These are phyloP conservation scores for Cottus gobio DNA, from an alignment of 2,113 vertebrate genomes.

Conservation along the genomic window DNA sequence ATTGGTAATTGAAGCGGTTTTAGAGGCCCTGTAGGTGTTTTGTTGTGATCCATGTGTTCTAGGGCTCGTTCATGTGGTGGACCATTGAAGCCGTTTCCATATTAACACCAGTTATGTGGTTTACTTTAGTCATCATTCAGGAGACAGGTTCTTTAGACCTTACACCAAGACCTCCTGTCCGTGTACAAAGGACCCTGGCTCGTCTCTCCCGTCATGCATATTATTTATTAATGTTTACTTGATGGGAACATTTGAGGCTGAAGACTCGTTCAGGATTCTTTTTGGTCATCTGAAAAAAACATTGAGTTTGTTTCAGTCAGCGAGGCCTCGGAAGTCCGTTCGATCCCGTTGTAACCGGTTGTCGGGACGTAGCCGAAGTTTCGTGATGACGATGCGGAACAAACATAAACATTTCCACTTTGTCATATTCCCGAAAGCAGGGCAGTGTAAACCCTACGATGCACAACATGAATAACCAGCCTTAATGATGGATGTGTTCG, in stretches of 20 bases:
- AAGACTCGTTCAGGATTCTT: conserved; percentile 48
- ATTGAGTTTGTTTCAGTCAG: conserved; percentile 66
- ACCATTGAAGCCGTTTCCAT: background rate
- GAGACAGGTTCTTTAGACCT: background rate
- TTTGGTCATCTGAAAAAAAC: too few species aligned
- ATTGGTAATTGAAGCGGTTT: background rate
- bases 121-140: background rate
- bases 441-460: conserved; percentile 35
- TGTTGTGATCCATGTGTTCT: background rate
- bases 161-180: background rate
- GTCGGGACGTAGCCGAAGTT: conserved; percentile 44
- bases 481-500: conserved; percentile 71
- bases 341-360: conserved; percentile 31
- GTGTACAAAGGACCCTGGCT: background rate
- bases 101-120: background rate
- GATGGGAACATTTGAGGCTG: conserved; percentile 67
- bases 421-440: conserved; percentile 39
- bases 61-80: background rate
- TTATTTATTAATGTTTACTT: conserved; percentile 77
- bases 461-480: conserved; percentile 51
- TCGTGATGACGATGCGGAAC: conserved; percentile 20
- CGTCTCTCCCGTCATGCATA: conserved; percentile 60
- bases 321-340: conserved; percentile 43
- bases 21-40: background rate
- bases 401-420: too few species aligned